phyloP scores from a whole-genome alignment of 1,140 invertebrate genomes.

The Hesperophylax magnus region DNA sequence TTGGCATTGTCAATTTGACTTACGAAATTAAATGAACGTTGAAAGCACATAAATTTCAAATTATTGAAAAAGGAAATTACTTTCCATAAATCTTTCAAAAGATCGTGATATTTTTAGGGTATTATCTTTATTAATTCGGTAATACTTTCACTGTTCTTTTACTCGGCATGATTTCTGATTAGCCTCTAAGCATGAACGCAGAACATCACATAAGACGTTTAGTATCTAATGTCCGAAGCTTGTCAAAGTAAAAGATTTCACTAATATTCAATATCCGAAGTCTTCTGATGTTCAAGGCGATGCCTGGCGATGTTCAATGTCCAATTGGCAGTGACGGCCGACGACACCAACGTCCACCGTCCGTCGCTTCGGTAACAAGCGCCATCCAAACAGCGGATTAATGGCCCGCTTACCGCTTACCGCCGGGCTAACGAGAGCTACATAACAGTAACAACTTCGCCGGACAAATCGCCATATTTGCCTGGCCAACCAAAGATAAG shows the following conservation, averaged over 20 bases:
- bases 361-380: constrained; percentile 4
- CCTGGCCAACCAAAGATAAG: constrained; percentile 2
- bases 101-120: neutral
- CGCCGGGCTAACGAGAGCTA: constrained; percentile 44
- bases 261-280: no score
- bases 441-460: constrained; percentile 41
- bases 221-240: no score
- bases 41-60: constrained; percentile 19
- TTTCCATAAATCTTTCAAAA: neutral
- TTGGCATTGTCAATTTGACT: constrained; percentile 21
- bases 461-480: constrained; percentile 25
- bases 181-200: no score
- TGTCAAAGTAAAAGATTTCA: no score
- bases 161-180: no score
- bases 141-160: no score
- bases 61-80: neutral
- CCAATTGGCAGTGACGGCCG: neutral
- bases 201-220: no score
- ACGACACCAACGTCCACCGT: neutral
- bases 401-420: constrained; percentile 28
- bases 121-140: no score
- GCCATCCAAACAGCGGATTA: constrained; percentile 42
- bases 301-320: no score
- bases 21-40: constrained; percentile 19
- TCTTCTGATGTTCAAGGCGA: no score